Conservation (phyloP, 2,888 invertebrate genomes). For the Drosophila tanythrix region DNA sequence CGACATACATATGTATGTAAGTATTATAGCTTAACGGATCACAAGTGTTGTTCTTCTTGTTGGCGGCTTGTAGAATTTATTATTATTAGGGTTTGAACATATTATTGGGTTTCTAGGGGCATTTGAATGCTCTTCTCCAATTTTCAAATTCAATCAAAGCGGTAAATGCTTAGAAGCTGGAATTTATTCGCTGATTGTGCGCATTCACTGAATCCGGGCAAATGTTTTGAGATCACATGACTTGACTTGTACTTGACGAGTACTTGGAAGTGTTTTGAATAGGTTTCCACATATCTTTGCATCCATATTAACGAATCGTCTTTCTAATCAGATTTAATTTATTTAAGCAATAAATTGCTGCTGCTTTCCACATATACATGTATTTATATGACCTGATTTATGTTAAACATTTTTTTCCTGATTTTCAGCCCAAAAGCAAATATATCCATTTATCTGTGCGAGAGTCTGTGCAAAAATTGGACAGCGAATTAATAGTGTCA, state of each 20-base stretch:
- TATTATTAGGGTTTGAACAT: not conserved
- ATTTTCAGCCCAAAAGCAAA: constrained; percentile 22
- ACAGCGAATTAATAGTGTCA: constrained; percentile 26
- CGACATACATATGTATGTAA: constrained; percentile 8
- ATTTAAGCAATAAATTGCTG: constrained; percentile 6
- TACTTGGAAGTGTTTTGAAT: not conserved
- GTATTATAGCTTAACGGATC: constrained; percentile 22
- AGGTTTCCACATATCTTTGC: not conserved
- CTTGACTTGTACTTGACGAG: not conserved
- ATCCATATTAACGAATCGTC: not conserved
- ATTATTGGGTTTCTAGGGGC: not conserved
- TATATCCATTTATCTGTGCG: constrained; percentile 23
- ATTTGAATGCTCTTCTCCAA: not conserved
- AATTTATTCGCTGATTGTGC: not conserved
- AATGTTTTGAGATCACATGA: not conserved
- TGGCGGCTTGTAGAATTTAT: not conserved
- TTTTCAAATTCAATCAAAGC: not conserved
- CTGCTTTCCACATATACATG: not conserved
- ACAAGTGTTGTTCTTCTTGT: constrained; percentile 23
- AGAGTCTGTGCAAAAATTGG: constrained; percentile 25
- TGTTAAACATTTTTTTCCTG: not conserved
- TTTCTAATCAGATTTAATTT: constrained; percentile 17
- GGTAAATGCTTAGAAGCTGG: not conserved
- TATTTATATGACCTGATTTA: constrained; percentile 26
- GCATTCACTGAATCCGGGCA: not conserved